Base-by-base conservation (phyloP, 2,797 vertebrate species). In the Amblyopsis hoosieri region DNA sequence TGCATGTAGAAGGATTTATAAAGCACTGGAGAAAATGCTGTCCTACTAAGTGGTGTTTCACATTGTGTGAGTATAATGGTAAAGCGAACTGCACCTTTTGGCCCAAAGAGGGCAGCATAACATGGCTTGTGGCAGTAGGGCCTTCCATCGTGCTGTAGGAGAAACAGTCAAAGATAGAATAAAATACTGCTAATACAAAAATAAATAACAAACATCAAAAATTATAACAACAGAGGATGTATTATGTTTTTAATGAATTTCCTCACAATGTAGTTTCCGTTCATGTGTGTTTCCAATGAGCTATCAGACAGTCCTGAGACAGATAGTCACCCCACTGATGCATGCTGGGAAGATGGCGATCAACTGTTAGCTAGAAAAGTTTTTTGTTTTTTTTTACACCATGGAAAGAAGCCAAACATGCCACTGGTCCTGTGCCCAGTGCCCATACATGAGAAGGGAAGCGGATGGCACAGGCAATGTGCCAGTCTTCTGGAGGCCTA, bases 81-180 rank as follows among this genome's bases (percentile, higher is more conserved):
- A 1, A 37, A 2, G 0, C 83, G 77, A 31, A 77, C 2, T 81
- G 76, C 57, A 92, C 93, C 93, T 93, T 93, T 94, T 71, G 92
- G 93, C 66, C 93, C 93, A 67, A 91, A 94, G 90, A 94, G 93
- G 85, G 92, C 91, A 85, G 93, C 92, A 82, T 94, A 94, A 78
- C 93, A 94, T 1, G 93, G 93, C 64, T 94, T 94, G 89, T 94
- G 93, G 87, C 93, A 94, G 87, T 95, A 99, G 3, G 96, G 97
- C 64, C 96, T 94, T 75, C 96, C 95, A 0, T 94, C 95, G 0
- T 99, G 97, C 97, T 99, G 88, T 45, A 45, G 29, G 58, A 63
- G 15, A 51, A 23, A 74, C 37, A 80, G 47, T 17, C 23, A 61
- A 10, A 69, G 55, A 47, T 50, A 70, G 62, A 54, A 14, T 45